Conservation (phyloP, 1,140 invertebrate genomes). For the Eueides isabella region DNA sequence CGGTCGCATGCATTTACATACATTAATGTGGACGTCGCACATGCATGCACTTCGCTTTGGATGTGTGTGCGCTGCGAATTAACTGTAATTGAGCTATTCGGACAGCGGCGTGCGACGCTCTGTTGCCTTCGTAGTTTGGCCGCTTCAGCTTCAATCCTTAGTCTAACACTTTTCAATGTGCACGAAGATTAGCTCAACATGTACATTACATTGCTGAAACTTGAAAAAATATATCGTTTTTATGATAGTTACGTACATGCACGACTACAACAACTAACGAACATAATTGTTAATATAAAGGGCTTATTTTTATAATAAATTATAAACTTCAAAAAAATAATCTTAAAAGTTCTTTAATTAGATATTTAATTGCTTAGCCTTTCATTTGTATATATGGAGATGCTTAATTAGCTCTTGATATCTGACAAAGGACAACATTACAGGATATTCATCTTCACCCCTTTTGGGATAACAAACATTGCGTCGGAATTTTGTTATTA, state of each 20-base stretch:
- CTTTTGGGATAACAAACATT: constrained; percentile 74
- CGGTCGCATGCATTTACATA: constrained; percentile 81
- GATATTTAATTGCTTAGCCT: too few species aligned
- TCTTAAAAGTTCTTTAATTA: too few species aligned
- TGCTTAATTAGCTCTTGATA: not conserved
- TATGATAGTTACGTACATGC: not conserved
- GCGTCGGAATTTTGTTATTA: constrained; percentile 81
- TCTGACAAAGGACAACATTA: constrained; percentile 29
- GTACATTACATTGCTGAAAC: not conserved
- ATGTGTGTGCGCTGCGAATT: constrained; percentile 79
- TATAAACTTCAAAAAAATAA: too few species aligned
- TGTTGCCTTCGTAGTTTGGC: constrained; percentile 54
- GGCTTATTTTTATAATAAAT: too few species aligned
- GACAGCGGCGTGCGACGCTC: constrained; percentile 63
- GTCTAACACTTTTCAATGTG: constrained; percentile 24
- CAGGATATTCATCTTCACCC: constrained; percentile 78
- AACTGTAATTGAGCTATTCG: constrained; percentile 82
- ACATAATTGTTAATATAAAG: too few species aligned
- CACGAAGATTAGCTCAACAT: constrained; percentile 9
- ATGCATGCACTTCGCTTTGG: constrained; percentile 71
- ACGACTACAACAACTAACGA: too few species aligned
- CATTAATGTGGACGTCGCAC: constrained; percentile 75
- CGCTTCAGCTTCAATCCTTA: constrained; percentile 30
- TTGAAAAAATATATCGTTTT: not conserved
- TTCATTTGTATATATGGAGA: not conserved